Base-by-base conservation (phyloP, 2,888 invertebrate genomes). In the Cordilura impudica region DNA sequence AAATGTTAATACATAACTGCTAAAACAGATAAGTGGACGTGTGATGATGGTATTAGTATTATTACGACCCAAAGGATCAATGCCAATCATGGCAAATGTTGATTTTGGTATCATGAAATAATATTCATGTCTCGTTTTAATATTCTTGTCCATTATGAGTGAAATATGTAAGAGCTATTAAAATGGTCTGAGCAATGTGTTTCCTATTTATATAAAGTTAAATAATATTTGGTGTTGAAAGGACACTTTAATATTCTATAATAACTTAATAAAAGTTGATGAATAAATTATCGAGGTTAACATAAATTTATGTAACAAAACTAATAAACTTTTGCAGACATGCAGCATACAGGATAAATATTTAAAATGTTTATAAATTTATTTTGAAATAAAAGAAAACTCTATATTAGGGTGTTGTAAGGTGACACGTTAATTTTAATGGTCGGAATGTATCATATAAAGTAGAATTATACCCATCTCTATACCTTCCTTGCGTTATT, bases 221-320 rank as follows among this genome's bases (percentile, higher is more conserved):
- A 39, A n/a, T n/a, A 39, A 39, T n/a, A n/a, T n/a, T 12, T 39
- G n/a, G 1, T 39, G n/a, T 39, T 39, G 12, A 2, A 39, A 39
- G 35, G 35, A 35, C 35, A 35, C 12, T 39, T 39, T 4, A 39
- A n/a, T 39, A 39, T 39, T n/a, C 35, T 18, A 14, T 21, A 31
- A 47, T 23, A 67, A 67, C 67, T 67, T 21, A 12, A 29, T 67
- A 3, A 47, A 21, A 56, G 21, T 56, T 56, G 7, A 67, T 56
- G 14, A 56, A 56, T 63, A 26, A 63, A 23, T 2, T 23, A 70
- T 51, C 7, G 12, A 23, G 18, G 43, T 45, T 35, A 12, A 35
- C 35, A 35, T 39, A 39, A 39, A 39, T 39, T 39, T 39, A 12
- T 39, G n/a, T 39, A 4, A n/a, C 10, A 39, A 39, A 39, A 1